Evolutionary conservation across 2,888 invertebrate genomes (phyloP).

Genomic region (Flexamia atlantica): DNA sequence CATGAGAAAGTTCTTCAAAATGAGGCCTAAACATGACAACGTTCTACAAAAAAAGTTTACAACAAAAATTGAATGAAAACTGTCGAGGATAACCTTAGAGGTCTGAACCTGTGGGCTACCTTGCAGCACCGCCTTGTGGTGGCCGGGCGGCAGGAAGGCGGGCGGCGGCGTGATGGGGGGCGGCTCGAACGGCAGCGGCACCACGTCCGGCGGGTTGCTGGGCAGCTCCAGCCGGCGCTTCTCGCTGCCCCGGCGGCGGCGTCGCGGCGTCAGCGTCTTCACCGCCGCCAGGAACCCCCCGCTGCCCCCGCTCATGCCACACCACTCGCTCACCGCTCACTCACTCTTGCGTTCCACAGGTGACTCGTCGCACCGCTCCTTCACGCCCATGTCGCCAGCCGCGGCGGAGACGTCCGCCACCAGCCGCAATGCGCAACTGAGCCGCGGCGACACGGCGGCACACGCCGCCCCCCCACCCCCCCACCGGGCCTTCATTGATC

Average conservation of each 20-base stretch:
- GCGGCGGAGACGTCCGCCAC: neutral
- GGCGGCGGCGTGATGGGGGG: constrained; percentile 82
- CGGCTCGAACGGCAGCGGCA: constrained; percentile 67
- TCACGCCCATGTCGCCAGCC: constrained; percentile 9
- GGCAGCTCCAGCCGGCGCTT: constrained; percentile 78
- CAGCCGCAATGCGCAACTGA: constrained; percentile 42
- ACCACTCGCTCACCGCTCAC: constrained; percentile 24
- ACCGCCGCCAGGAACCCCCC: constrained; percentile 79
- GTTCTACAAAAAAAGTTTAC: no score
- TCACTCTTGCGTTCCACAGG: constrained; percentile 55
- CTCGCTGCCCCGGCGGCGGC: constrained; percentile 80
- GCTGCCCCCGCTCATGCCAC: constrained; percentile 79
- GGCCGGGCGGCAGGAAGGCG: constrained; percentile 81
- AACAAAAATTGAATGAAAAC: no score
- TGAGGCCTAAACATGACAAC: no score
- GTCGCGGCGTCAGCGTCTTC: constrained; percentile 81
- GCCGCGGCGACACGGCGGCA: neutral
- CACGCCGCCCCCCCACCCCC: constrained; percentile 35
- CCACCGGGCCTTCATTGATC: constrained; percentile 31
- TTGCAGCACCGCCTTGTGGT: constrained; percentile 75
- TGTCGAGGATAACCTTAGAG: no score
- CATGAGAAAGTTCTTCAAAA: no score
- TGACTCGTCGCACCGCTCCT: constrained; percentile 54
- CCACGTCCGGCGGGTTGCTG: constrained; percentile 67
- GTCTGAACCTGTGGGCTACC: no score